Percentiles rank a stretch among this genome's conserved stretches.
Conservation (phyloP, 2,113 vertebrate genomes). For the Gallinago jamesoni region DNA sequence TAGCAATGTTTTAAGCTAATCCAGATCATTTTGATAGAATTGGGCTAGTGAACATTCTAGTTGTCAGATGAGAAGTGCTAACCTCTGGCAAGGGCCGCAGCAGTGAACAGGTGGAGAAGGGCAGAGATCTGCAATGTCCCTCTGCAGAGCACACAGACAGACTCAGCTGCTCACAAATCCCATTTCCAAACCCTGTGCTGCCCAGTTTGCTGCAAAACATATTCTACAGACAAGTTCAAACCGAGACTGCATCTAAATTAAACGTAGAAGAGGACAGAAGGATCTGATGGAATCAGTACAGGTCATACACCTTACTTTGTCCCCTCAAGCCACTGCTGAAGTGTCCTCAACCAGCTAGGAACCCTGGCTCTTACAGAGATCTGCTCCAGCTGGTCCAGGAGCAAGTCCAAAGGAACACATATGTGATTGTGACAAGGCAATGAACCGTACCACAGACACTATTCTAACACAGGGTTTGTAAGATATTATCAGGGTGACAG, state of each 20-base stretch:
- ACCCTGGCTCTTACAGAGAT: background rate
- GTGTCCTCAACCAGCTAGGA: background rate
- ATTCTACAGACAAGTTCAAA: background rate
- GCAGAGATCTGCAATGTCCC: background rate
- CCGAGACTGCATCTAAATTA: background rate
- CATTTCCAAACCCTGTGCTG: background rate
- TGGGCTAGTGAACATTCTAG: constrained; percentile 5
- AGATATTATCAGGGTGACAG: background rate
- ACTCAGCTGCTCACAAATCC: background rate
- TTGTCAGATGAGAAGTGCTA: background rate
- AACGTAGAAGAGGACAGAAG: background rate
- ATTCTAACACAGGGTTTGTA: background rate
- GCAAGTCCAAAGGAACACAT: background rate
- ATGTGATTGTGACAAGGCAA: background rate
- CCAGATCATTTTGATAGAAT: constrained; percentile 49
- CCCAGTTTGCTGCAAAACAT: background rate
- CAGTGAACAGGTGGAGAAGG: background rate
- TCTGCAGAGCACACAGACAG: background rate
- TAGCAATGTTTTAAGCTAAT: constrained; percentile 50
- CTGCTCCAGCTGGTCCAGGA: background rate
- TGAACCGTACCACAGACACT: background rate
- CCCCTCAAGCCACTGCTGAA: background rate
- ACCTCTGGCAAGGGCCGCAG: background rate
- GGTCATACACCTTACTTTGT: background rate
- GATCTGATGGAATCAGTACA: background rate